Conservation (phyloP, 2,888 invertebrate genomes). For the Orthosia gothica region DNA sequence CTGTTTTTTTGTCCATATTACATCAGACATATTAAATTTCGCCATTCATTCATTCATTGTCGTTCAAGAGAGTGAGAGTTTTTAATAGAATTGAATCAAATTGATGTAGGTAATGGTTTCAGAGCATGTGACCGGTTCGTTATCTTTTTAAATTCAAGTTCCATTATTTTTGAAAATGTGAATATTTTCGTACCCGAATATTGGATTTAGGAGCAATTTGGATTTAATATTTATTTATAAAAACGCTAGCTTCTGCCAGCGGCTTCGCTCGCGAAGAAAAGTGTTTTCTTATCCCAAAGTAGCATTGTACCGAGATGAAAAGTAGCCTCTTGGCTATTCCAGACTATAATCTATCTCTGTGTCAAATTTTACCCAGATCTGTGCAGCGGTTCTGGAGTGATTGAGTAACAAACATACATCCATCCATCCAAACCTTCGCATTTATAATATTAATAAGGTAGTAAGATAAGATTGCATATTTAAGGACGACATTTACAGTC, state of each 20-base stretch:
- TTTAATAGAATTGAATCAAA: constrained; percentile 63
- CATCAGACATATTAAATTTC: constrained; percentile 68
- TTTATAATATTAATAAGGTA: too few relatives aligned
- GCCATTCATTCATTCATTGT: constrained; percentile 62
- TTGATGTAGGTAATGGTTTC: constrained; percentile 61
- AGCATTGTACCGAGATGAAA: too few relatives aligned
- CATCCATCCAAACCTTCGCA: too few relatives aligned
- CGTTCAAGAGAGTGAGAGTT: constrained; percentile 65
- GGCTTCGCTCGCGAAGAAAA: too few relatives aligned
- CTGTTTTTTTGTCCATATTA: constrained; percentile 57
- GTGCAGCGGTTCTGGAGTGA: too few relatives aligned
- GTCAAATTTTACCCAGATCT: too few relatives aligned
- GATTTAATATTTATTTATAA: not conserved
- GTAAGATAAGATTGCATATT: not conserved
- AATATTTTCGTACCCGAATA: not conserved
- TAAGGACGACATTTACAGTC: not conserved
- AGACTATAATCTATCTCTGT: too few relatives aligned
- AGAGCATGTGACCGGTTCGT: constrained; percentile 60
- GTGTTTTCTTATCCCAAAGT: too few relatives aligned
- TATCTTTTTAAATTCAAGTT: constrained; percentile 7
- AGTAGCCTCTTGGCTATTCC: too few relatives aligned
- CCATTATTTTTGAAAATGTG: not conserved
- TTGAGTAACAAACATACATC: too few relatives aligned
- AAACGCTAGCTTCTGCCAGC: too few relatives aligned
- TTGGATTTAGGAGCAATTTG: not conserved